These are phyloP conservation scores for Anorthoa munda DNA, from an alignment of 2,888 invertebrate genomes.

Conservation along the genomic window DNA sequence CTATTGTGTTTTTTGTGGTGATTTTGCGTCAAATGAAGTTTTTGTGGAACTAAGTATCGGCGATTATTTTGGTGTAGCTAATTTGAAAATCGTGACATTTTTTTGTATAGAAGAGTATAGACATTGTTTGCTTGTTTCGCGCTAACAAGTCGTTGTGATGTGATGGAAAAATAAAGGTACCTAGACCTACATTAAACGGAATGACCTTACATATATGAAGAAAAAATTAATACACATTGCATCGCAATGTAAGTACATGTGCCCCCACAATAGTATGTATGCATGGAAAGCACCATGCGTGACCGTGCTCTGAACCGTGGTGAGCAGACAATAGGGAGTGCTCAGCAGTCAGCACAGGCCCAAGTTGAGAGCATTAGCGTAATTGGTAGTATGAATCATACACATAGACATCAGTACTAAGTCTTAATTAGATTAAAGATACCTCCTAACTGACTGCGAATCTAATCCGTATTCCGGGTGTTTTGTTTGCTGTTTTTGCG, in stretches of 20 bases:
- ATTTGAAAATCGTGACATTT: constrained; percentile 23
- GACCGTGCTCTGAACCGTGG: constrained; percentile 87
- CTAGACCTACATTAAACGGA: constrained; percentile 16
- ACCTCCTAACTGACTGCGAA: constrained; percentile 30
- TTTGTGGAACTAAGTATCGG: constrained; percentile 11
- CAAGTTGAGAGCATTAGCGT: constrained; percentile 57
- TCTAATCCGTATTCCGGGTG: constrained; percentile 32
- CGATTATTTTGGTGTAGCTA: constrained; percentile 26
- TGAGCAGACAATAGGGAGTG: constrained; percentile 72
- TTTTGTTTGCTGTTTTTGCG: constrained; percentile 28
- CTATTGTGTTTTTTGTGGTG: constrained; percentile 45
- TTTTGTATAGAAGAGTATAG: constrained; percentile 1
- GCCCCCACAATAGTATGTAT: constrained; percentile 64
- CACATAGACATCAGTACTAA: constrained; percentile 26
- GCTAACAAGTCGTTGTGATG: not conserved
- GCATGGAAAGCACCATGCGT: constrained; percentile 82
- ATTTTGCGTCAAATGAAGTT: constrained; percentile 29
- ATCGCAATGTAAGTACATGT: constrained; percentile 57
- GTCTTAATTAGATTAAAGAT: constrained; percentile 52
- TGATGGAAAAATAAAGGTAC: constrained; percentile 30
- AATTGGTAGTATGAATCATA: constrained; percentile 50
- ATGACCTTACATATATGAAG: constrained; percentile 58
- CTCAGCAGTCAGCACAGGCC: constrained; percentile 51
- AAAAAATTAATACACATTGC: constrained; percentile 53
- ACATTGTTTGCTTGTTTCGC: constrained; percentile 5